A percentile compares a stretch with the other conserved stretches of the same genome.
Evolutionary conservation across 1,140 invertebrate species (phyloP).

Genomic region (Vanessa atalanta): DNA sequence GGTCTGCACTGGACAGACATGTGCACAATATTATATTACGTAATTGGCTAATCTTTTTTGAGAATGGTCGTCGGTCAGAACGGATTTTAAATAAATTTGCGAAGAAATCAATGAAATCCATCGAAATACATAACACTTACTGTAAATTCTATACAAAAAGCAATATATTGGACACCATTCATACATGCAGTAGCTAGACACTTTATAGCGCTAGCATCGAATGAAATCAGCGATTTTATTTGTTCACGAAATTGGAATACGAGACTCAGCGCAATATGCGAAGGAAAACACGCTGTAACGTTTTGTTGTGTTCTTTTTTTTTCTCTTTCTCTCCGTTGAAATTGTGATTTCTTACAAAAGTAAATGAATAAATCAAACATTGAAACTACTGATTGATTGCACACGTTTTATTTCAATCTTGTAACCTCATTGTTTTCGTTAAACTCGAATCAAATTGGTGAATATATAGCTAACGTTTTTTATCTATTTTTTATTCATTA

Average conservation of each 20-base stretch:
- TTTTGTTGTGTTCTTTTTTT: slow-evolving; percentile 14
- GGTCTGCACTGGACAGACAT: no score
- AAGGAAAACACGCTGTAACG: slow-evolving; percentile 28
- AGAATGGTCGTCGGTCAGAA: no score
- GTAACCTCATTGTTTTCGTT: background rate
- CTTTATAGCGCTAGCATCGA: slow-evolving; percentile 29
- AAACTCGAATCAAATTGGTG: background rate
- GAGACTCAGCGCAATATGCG: slow-evolving; percentile 31
- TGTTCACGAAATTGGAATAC: slow-evolving; percentile 38
- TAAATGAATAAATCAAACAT: slow-evolving; percentile 2
- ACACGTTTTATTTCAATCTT: background rate
- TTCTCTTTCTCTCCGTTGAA: slow-evolving; percentile 10
- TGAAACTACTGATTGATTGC: background rate
- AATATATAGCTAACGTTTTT: no score
- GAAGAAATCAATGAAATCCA: background rate
- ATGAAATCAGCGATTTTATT: slow-evolving; percentile 38
- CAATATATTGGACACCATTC: slow-evolving; percentile 16
- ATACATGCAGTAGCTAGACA: slow-evolving; percentile 26
- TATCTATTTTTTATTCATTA: no score
- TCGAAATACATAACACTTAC: background rate
- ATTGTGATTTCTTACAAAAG: slow-evolving; percentile 11
- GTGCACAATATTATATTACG: no score
- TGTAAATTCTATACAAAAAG: background rate
- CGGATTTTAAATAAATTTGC: no score
- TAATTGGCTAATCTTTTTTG: no score